Evolutionary conservation across 2,797 vertebrate species (phyloP), one percentile per base, ranked within the genome.

Genomic region (Neosalanx taihuensis): DNA sequence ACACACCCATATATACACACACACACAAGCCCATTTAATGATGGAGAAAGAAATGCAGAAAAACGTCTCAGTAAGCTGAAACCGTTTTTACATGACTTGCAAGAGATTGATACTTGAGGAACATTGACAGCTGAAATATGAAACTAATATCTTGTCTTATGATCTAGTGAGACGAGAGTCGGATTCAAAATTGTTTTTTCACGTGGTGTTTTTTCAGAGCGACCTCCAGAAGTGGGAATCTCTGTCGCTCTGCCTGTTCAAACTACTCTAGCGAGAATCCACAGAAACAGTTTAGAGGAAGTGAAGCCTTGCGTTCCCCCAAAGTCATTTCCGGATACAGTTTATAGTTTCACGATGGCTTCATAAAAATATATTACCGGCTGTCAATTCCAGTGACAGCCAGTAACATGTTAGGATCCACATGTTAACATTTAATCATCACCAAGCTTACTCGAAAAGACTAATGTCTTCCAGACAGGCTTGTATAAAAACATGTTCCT

Each of bases 221-320:
- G n/a, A 64, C 33, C 29, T 30, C 30, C 12, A 15, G 0, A 59
- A 64, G 1, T 46, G 10, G 12, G 17, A 23, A 35, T 35, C 5
- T 26, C 17, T 26, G 23, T 53, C n/a, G 7, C 33, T 68, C 20
- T 33, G 5, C 51, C 51, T 5, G 9, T 7, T 1, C 26, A 18
- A 12, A 23, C 23, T 29, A 26, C 72, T 46, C 33, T n/a, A 56
- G 41, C 53, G 31, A 75, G 26, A 57, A 61, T 62, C n/a, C 37
- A 69, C 57, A 62, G 57, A 35, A 67, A 23, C 30, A 20, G 63
- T 64, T 57, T 64, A 41, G 17, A 57, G 51, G 13, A 26, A 68
- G 57, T 30, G 70, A 72, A 46, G 6, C 17, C 10, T 18, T 31
- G 37, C 3, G 26, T 53, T 65, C 17, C 6, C 6, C 41, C 23